Percentiles rank a stretch among this genome's conserved stretches.
phyloP scores from a whole-genome alignment of 2,797 vertebrate genomes.

The Todus mexicanus region DNA sequence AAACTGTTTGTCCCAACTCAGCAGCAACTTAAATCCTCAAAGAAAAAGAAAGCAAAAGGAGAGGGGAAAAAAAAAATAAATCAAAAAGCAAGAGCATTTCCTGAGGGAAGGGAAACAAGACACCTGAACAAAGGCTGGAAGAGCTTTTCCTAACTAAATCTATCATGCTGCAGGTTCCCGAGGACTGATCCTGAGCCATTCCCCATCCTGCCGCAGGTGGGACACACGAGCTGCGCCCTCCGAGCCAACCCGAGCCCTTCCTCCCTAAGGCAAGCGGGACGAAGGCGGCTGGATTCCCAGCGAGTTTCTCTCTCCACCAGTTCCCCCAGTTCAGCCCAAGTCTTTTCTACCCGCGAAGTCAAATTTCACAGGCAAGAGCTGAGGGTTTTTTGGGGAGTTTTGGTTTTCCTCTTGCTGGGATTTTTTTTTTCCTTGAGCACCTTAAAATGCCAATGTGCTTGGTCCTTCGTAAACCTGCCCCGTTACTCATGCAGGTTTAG shows the following conservation, averaged over 20 bases:
- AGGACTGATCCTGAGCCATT: not conserved
- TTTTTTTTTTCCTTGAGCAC: not conserved
- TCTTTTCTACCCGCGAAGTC: not conserved
- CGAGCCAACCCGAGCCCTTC: not conserved
- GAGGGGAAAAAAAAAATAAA: too few species aligned
- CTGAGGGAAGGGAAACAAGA: not conserved
- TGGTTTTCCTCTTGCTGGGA: not conserved
- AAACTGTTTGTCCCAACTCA: not conserved
- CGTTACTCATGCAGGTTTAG: not conserved
- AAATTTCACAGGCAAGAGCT: not conserved
- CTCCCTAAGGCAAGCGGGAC: not conserved
- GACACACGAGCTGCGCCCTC: not conserved
- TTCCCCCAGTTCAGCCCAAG: not conserved
- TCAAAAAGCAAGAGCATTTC: too few species aligned
- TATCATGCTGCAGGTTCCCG: not conserved
- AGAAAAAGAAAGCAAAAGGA: not conserved
- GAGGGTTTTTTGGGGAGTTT: too few species aligned
- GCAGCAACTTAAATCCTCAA: not conserved
- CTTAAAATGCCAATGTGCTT: not conserved
- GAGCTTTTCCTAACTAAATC: not conserved
- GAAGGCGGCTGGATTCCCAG: not conserved
- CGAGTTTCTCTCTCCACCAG: not conserved
- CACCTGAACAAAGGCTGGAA: not conserved
- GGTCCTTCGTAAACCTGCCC: not conserved
- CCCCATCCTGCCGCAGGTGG: not conserved